These are phyloP conservation scores for Coregonus suidteri DNA, from an alignment of 2,797 vertebrate genomes.

Conservation along the genomic window DNA sequence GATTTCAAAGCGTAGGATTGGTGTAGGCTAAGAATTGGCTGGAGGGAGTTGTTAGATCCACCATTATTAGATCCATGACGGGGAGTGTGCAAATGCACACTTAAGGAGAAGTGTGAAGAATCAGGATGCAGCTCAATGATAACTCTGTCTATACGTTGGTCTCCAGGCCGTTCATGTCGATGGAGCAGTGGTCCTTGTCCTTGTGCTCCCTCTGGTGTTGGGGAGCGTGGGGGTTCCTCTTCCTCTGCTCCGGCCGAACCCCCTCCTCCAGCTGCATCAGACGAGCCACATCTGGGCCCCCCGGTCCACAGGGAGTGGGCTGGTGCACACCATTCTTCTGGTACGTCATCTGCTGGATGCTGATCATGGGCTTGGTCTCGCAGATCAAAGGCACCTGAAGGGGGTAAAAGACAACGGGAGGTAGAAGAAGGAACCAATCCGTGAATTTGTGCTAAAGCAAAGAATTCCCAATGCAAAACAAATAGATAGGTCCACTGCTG, in stretches of 20 bases:
- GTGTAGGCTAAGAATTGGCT: background rate
- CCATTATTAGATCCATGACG: background rate
- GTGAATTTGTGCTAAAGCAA: background rate
- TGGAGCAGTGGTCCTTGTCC: slow-evolving; percentile 88
- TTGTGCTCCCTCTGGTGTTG: slow-evolving; percentile 78
- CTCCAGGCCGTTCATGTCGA: slow-evolving; percentile 95
- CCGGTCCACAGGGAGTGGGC: slow-evolving; percentile 55
- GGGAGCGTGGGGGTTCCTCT: slow-evolving; percentile 64
- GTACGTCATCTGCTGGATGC: slow-evolving; percentile 91
- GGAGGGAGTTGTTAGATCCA: background rate
- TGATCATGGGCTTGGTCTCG: slow-evolving; percentile 90
- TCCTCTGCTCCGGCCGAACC: slow-evolving; percentile 73
- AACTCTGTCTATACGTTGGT: slow-evolving; percentile 86
- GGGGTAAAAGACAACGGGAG: background rate
- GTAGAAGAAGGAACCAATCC: background rate
- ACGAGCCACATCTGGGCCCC: slow-evolving; percentile 80
- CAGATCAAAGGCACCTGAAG: slow-evolving; percentile 84
- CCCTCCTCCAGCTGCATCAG: slow-evolving; percentile 90
- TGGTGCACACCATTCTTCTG: slow-evolving; percentile 92
- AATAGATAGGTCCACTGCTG: background rate
- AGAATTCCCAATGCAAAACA: too few species aligned
- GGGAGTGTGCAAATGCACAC: background rate
- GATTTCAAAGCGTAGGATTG: background rate
- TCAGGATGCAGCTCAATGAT: background rate
- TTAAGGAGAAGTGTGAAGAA: background rate